Evolutionary conservation across 2,888 invertebrate species (phyloP).

Genomic region (Mylabris sibirica): DNA sequence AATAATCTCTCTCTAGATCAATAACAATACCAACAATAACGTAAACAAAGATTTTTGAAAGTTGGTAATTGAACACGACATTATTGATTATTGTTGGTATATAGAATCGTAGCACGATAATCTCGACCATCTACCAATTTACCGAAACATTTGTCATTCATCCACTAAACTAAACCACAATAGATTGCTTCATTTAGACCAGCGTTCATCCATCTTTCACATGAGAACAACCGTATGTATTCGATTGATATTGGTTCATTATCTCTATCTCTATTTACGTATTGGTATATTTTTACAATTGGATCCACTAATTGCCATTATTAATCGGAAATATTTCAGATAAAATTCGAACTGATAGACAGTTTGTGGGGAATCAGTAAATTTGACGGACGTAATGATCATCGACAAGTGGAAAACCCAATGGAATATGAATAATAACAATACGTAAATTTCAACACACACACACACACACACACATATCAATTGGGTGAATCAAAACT

Average conservation of each 20-base stretch:
- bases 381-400: background rate
- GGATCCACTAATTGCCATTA: constrained; percentile 2
- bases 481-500: background rate
- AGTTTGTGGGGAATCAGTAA: background rate
- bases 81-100: background rate
- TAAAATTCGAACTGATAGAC: background rate
- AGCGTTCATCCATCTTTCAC: constrained; percentile 16
- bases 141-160: constrained; percentile 9
- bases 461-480: no score
- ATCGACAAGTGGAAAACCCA: constrained; percentile 4
- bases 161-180: constrained; percentile 16
- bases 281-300: background rate
- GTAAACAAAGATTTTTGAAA: background rate
- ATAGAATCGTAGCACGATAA: background rate
- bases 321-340: background rate
- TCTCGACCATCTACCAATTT: constrained; percentile 3
- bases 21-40: background rate
- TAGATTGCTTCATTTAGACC: constrained; percentile 17
- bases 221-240: constrained; percentile 14
- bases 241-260: constrained; percentile 5
- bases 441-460: background rate
- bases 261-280: background rate
- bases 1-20: background rate
- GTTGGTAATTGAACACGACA: no score
- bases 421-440: constrained; percentile 9